Evolutionary conservation across 2,113 vertebrate species (phyloP), one percentile per base, ranked within the genome.

Genomic region (Corydoras maculifer): DNA sequence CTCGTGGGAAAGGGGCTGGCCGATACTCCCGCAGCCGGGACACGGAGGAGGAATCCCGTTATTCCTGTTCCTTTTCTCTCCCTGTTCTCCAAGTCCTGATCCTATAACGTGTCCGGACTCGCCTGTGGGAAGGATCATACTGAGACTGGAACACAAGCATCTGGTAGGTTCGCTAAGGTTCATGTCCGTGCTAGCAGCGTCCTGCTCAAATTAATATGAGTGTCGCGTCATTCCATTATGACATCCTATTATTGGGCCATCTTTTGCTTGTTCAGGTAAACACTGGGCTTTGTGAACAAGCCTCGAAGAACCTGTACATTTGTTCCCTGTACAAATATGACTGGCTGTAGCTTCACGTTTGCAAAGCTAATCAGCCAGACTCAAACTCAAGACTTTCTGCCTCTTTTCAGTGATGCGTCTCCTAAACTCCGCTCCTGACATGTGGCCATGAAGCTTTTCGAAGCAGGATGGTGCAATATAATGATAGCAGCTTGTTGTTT

Each of bases 1-100:
- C 78, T 77, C 78, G 61, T 79, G 78, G 78, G 78, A 79, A 79
- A 79, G 65, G 67, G 35, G 51, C 58, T 68, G 77, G 68, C 72
- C 75, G 78, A 79, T 74, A 79, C 78, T 79, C 69, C 55, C 71
- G 66, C 25, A 62, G 72, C 65, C 59, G 75, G 73, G 69, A 77
- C 61, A 77, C 32, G 5, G 49, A 68, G 32, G 12, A 32, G 75
- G 78, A 79, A 79, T 79, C 75, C 68, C n/a, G 78, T 72, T 65
- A 55, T 58, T 69, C 75, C 72, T 51, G 78, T 79, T 79, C 69
- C 61, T 73, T 58, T 67, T 73, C 75, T 79, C 73, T 78, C 77
- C 69, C 50, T 65, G 65, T 12, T 13, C 78, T 75, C 59, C 5
- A 64, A 65, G 78, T 77, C 57, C 65, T 68, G 57, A 76, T 79